Evolutionary conservation across 2,888 invertebrate species (phyloP).

Genomic region (Diadegma fenestrale): DNA sequence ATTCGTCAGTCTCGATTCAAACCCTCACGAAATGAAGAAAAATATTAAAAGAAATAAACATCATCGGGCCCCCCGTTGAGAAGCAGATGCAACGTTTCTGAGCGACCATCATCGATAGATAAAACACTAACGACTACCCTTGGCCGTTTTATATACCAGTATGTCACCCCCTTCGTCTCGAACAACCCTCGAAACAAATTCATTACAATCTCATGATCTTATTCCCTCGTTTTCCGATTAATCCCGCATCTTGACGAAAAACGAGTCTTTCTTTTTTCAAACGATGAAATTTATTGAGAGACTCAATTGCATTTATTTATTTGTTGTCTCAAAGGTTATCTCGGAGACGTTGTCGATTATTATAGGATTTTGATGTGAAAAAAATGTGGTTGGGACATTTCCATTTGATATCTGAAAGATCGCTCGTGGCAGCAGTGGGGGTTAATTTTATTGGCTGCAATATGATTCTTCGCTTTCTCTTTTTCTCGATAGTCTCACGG

Average conservation of each 20-base stretch:
- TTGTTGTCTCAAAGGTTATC: background rate
- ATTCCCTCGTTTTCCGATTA: conserved; percentile 55
- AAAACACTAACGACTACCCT: conserved; percentile 54
- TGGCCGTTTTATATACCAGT: conserved; percentile 43
- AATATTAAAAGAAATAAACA: conserved; percentile 17
- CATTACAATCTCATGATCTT: conserved; percentile 64
- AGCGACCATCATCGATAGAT: conserved; percentile 42
- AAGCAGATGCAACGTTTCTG: conserved; percentile 82
- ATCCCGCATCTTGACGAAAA: conserved; percentile 61
- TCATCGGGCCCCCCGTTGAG: conserved; percentile 75
- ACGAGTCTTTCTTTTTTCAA: background rate
- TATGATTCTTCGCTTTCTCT: background rate
- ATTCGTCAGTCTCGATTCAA: conserved; percentile 73
- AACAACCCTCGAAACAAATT: conserved; percentile 51
- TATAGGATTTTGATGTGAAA: background rate
- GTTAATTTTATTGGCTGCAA: conserved; percentile 20
- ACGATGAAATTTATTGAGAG: background rate
- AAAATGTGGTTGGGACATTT: background rate
- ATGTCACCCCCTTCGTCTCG: conserved; percentile 60
- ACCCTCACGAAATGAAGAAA: conserved; percentile 24
- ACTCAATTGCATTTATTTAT: background rate
- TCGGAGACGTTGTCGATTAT: conserved; percentile 5
- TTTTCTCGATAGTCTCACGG: conserved; percentile 25
- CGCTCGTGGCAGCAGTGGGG: conserved; percentile 53
- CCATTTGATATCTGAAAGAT: conserved; percentile 34